Conservation (phyloP, 2,797 vertebrate genomes). For the Brachyalestes nurse region DNA sequence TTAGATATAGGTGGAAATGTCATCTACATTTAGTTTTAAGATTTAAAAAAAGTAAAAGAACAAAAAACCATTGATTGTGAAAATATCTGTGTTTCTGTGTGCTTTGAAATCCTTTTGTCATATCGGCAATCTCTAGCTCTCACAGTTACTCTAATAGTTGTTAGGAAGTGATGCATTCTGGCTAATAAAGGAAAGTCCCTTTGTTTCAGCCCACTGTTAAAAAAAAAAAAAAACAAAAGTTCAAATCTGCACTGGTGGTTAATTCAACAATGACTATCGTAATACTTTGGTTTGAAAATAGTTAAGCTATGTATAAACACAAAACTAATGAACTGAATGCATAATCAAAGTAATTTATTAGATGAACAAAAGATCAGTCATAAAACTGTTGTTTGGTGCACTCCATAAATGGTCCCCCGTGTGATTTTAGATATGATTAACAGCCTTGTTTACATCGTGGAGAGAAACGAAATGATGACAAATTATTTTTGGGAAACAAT, state of each 20-base stretch:
- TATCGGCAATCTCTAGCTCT: no score
- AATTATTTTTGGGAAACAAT: slow-evolving; percentile 38
- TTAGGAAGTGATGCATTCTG: background rate
- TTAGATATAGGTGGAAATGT: no score
- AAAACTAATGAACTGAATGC: slow-evolving; percentile 24
- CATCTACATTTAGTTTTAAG: no score
- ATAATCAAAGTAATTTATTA: slow-evolving; percentile 5
- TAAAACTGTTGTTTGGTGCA: slow-evolving; percentile 11
- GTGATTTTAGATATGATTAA: slow-evolving; percentile 23
- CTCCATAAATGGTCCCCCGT: background rate
- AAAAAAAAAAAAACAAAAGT: background rate
- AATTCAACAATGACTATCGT: background rate
- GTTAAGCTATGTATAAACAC: background rate
- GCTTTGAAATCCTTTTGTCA: no score
- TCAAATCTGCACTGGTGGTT: background rate
- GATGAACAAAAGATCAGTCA: slow-evolving; percentile 13
- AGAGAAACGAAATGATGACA: slow-evolving; percentile 38
- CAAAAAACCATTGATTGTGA: no score
- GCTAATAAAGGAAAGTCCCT: background rate
- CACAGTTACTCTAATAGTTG: background rate
- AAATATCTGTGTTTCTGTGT: no score
- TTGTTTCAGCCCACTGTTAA: no score
- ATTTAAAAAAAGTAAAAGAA: no score
- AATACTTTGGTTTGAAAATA: background rate
- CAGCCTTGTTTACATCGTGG: slow-evolving; percentile 44